A percentile compares a stretch with the other conserved stretches of the same genome.
These are phyloP conservation scores for Rallus limicola DNA, from an alignment of 2,113 vertebrate species.

Conservation along the genomic window DNA sequence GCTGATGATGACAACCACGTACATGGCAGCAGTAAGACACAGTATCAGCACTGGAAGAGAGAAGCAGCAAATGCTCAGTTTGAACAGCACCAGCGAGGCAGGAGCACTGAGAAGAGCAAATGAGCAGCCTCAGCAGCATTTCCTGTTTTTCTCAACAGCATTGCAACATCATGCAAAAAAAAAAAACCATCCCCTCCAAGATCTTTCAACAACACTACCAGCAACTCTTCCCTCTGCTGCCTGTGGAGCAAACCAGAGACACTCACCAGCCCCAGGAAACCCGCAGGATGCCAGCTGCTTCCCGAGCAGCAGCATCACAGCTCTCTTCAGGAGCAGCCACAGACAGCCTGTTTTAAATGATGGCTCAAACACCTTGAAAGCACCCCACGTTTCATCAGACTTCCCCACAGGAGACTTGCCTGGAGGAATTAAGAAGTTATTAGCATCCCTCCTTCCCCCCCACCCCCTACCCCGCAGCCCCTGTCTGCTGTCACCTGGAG, in stretches of 20 bases:
- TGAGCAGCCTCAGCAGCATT: background rate
- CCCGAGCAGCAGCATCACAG: background rate
- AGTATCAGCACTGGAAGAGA: background rate
- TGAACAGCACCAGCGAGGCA: background rate
- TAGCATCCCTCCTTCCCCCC: background rate
- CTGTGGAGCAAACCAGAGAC: background rate
- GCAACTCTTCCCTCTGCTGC: background rate
- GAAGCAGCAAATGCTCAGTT: background rate
- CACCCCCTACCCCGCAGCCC: background rate
- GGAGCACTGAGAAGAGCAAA: background rate
- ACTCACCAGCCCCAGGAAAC: background rate
- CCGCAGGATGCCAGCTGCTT: background rate
- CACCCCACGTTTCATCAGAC: background rate
- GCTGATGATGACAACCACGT: background rate
- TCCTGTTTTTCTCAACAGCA: background rate
- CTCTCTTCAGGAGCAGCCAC: background rate
- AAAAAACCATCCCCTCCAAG: background rate
- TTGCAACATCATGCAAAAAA: background rate
- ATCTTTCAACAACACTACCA: background rate
- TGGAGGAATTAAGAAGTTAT: background rate
- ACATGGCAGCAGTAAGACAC: background rate
- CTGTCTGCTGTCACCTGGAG: background rate
- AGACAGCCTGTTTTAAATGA: accelerated
- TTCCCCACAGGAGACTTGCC: background rate
- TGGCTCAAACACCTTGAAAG: background rate